phyloP scores from a whole-genome alignment of 53 echinoderm and acorn worm genomes.

The Henricia sp. region DNA sequence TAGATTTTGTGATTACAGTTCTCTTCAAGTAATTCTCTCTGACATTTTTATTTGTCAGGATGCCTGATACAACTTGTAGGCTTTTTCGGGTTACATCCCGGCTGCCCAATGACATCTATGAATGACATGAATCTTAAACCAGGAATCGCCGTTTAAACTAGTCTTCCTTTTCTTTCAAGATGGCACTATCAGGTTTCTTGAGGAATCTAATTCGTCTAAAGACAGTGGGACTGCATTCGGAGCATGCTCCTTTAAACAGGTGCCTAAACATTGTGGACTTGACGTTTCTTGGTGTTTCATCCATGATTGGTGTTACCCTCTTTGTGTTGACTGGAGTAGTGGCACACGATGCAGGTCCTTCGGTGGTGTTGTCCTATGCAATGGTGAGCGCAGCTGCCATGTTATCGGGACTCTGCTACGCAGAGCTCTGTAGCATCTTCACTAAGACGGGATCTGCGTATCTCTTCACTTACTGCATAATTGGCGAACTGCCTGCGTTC shows the following conservation, averaged over 20 bases:
- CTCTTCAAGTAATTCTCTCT: no score
- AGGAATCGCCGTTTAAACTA: no score
- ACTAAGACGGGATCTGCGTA: conserved; percentile 84
- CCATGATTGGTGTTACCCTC: conserved; percentile 78
- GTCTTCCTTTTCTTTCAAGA: no score
- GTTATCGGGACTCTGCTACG: conserved; percentile 74
- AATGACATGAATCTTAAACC: no score
- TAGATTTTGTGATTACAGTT: no score
- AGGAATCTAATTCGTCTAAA: conserved; percentile 62
- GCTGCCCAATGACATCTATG: no score
- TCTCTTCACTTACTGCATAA: conserved; percentile 63
- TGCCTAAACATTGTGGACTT: conserved; percentile 67
- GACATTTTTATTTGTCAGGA: no score
- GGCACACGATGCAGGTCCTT: conserved; percentile 70
- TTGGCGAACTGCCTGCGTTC: conserved; percentile 83
- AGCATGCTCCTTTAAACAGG: conserved; percentile 53
- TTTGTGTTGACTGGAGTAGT: conserved; percentile 78
- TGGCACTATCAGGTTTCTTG: conserved; percentile 19
- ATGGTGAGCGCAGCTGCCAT: conserved; percentile 68
- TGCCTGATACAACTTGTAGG: no score
- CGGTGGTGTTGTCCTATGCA: conserved; percentile 66
- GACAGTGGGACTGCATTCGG: conserved; percentile 13
- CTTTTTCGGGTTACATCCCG: no score
- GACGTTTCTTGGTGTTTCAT: conserved; percentile 68
- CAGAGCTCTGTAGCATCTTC: conserved; percentile 72